Conservation (phyloP, 2,797 vertebrate species). For the Rhinogobio ventralis region DNA sequence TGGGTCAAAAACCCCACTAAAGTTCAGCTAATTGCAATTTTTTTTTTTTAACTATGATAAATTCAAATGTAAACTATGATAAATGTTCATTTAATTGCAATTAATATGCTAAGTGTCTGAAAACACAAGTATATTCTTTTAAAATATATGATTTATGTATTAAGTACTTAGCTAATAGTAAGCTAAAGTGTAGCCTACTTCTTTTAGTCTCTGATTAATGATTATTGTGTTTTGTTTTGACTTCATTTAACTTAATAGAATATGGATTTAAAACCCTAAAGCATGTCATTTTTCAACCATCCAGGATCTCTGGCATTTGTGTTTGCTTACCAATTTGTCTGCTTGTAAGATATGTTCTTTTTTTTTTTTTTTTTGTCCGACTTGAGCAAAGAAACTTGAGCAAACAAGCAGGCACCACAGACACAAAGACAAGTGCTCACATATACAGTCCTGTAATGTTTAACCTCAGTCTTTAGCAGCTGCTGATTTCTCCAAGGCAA, state of each 20-base stretch:
- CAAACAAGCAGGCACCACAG: constrained; percentile 4
- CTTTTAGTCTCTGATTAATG: too few species aligned
- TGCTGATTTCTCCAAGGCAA: constrained; percentile 30
- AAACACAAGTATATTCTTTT: not conserved
- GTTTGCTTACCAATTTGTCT: constrained; percentile 18
- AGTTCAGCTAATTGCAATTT: not conserved
- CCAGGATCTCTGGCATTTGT: not conserved
- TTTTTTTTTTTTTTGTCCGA: constrained; percentile 6
- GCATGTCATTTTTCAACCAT: not conserved
- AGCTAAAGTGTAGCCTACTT: too few species aligned
- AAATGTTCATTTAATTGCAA: not conserved
- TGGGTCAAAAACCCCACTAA: not conserved
- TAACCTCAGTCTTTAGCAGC: constrained; percentile 20
- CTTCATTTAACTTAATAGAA: not conserved
- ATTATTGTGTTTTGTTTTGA: not conserved
- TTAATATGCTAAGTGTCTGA: not conserved
- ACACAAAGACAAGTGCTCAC: constrained; percentile 8
- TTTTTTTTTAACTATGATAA: not conserved
- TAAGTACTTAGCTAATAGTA: too few species aligned
- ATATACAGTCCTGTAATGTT: constrained; percentile 12
- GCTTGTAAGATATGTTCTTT: not conserved
- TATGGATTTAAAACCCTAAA: not conserved
- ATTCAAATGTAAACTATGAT: not conserved
- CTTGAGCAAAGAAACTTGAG: constrained; percentile 8
- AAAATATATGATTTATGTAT: too few species aligned